These are phyloP conservation scores for Sander lucioperca DNA, from an alignment of 2,113 vertebrate genomes.

Conservation along the genomic window DNA sequence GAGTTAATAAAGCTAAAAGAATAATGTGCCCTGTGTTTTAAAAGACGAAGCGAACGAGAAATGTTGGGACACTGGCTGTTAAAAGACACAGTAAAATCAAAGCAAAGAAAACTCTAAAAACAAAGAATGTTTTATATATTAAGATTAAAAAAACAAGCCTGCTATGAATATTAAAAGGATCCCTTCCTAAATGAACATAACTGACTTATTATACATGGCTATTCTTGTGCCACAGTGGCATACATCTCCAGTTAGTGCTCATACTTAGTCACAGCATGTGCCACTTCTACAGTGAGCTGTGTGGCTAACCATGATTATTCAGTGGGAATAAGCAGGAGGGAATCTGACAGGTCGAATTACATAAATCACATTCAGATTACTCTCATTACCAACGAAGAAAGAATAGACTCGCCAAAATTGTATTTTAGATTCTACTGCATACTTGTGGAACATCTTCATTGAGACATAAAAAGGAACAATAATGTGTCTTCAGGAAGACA, in stretches of 20 bases:
- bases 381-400: conserved; percentile 29
- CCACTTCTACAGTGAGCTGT: conserved; percentile 36
- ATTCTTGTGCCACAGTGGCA: conserved; percentile 45
- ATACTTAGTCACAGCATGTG: conserved; percentile 56
- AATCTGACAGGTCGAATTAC: conserved; percentile 59
- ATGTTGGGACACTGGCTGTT: conserved; percentile 38
- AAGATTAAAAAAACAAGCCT: conserved; percentile 46
- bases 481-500: conserved; percentile 29
- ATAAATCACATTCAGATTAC: conserved; percentile 34
- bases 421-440: conserved; percentile 32
- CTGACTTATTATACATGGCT: conserved; percentile 43
- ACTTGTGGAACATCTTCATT: conserved; percentile 32
- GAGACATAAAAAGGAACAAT: not conserved
- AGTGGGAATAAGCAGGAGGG: conserved; percentile 45
- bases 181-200: conserved; percentile 34
- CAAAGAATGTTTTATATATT: conserved; percentile 24
- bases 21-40: conserved; percentile 73
- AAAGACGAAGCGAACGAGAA: conserved; percentile 58
- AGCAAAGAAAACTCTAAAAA: conserved; percentile 30
- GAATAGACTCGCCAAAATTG: conserved; percentile 19
- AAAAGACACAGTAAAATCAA: conserved; percentile 44
- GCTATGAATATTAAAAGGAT: conserved; percentile 36
- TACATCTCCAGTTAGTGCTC: conserved; percentile 60
- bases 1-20: conserved; percentile 80
- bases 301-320: conserved; percentile 48